Percentiles rank a stretch among this genome's conserved stretches.
Evolutionary conservation across 2,113 vertebrate species (phyloP).

Genomic region (Cepphus grylle): DNA sequence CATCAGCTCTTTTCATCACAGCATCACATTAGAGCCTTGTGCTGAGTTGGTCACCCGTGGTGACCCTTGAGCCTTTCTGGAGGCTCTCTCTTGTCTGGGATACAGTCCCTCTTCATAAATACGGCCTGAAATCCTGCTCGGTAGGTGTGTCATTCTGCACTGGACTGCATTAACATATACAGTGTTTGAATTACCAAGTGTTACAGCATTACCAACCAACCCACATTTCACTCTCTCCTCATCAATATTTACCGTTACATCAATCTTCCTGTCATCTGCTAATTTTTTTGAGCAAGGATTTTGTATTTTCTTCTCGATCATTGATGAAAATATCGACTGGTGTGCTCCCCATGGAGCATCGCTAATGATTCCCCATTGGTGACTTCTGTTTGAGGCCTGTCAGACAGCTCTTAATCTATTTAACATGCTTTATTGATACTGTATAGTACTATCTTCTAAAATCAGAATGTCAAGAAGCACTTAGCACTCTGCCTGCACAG

Average conservation of each 20-base stretch:
- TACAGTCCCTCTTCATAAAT: neutral
- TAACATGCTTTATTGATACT: neutral
- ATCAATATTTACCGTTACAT: conserved; percentile 49
- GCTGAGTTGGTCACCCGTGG: conserved; percentile 36
- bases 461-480: neutral
- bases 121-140: neutral
- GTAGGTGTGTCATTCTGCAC: neutral
- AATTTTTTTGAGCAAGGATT: neutral
- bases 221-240: conserved; percentile 30
- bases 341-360: neutral
- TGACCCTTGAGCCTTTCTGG: conserved; percentile 31
- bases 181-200: neutral
- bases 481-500: neutral
- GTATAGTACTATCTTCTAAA: neutral
- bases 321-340: neutral
- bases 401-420: neutral
- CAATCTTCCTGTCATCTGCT: conserved; percentile 50
- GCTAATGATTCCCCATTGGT: neutral
- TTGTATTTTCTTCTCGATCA: neutral
- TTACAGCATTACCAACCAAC: neutral
- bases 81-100: conserved; percentile 28
- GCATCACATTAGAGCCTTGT: conserved; percentile 53
- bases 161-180: neutral
- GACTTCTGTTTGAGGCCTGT: neutral
- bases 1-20: conserved; percentile 7